phyloP scores from a whole-genome alignment of 1,140 invertebrate genomes.

The Drosophila tropicalis region DNA sequence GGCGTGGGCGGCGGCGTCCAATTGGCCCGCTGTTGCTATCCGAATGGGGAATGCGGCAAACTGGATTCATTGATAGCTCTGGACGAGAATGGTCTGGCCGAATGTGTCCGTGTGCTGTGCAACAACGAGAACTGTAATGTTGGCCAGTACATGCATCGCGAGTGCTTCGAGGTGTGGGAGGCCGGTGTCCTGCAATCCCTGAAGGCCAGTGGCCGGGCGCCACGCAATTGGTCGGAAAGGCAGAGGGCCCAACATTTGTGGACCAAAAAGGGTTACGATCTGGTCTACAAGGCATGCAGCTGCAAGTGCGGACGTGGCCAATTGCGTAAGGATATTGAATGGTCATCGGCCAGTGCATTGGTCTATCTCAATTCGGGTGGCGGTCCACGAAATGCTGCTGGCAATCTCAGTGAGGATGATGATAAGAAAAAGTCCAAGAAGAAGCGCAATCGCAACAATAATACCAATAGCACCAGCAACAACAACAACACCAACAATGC shows the following conservation, averaged over 20 bases:
- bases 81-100: slow-evolving; percentile 90
- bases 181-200: slow-evolving; percentile 93
- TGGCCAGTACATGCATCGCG: slow-evolving; percentile 96
- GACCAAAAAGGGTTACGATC: slow-evolving; percentile 98
- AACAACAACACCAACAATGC: slow-evolving; percentile 41
- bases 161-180: slow-evolving; percentile 98
- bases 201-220: slow-evolving; percentile 93
- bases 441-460: slow-evolving; percentile 86
- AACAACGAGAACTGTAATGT: slow-evolving; percentile 95
- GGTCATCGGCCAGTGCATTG: slow-evolving; percentile 86
- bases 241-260: slow-evolving; percentile 97
- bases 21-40: slow-evolving; percentile 89
- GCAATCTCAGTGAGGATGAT: slow-evolving; percentile 81
- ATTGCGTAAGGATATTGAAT: slow-evolving; percentile 96
- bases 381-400: slow-evolving; percentile 30
- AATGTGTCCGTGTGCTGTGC: slow-evolving; percentile 94
- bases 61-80: slow-evolving; percentile 87
- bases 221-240: slow-evolving; percentile 95
- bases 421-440: slow-evolving; percentile 89
- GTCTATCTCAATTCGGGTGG: slow-evolving; percentile 32
- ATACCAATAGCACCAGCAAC: slow-evolving; percentile 38
- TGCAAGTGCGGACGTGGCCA: slow-evolving; percentile 95
- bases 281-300: slow-evolving; percentile 95
- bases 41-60: slow-evolving; percentile 90
- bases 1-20: slow-evolving; percentile 46